Evolutionary conservation across 2,888 invertebrate genomes (phyloP), one percentile per base, ranked within the genome.

Genomic region (Nebria brevicollis): DNA sequence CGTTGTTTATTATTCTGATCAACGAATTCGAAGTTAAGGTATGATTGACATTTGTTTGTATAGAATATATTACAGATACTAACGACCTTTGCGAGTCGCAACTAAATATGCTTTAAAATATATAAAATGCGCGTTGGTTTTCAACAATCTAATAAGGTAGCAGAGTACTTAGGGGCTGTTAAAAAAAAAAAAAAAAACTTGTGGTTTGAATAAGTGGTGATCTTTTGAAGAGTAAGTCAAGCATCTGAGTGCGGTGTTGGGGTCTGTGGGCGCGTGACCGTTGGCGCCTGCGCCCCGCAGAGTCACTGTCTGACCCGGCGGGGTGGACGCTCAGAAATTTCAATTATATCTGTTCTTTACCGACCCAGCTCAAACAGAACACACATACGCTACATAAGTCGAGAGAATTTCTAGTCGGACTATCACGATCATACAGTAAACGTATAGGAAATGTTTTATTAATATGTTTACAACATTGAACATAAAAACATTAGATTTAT

Each of bases 221-320:
- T 54, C 54, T 13, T 54, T 8, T 54, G 6, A 34, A 34, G 54
- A 8, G 13, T 13, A 54, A 54, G 54, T 8, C 20, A 20, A 20
- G 20, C 20, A 20, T 20, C 54, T 11, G 54, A 11, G 8, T 54
- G 6, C 54, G 13, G 54, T 54, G 54, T 13, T 54, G 11, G 25
- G 43, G 64, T 75, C 54, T 75, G 75, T 75, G 75, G 75, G 64
- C 64, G 75, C 75, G 20, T 25, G 75, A 26, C 54, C 54, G 20
- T 82, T 84, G 85, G 85, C 85, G 85, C 85, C 85, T 83, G 82
- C 78, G 83, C 83, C 85, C 85, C 82, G 83, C 82, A 74, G 85
- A 76, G 84, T 83, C 82, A 84, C 70, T 74, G 79, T 79, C 79
- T 79, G 85, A 84, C 85, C 84, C 82, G 82, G 81, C 84, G 79